phyloP scores from a whole-genome alignment of 2,797 vertebrate genomes.

The Lepilemur ruficaudatus region DNA sequence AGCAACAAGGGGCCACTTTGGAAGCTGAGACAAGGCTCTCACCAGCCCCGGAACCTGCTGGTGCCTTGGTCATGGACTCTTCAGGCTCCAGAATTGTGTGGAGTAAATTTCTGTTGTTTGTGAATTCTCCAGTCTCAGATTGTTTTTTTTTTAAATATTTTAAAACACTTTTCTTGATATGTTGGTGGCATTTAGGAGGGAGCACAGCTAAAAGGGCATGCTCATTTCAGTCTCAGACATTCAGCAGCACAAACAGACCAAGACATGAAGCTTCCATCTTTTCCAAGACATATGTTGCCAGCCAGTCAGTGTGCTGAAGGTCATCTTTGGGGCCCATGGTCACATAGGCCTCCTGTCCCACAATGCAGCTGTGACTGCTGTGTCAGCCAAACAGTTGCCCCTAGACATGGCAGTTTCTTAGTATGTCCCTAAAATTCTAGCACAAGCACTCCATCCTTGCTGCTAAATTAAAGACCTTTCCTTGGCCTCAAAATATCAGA shows the following conservation, averaged over 20 bases:
- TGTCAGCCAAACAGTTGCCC: neutral
- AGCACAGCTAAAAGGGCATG: neutral
- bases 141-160: neutral
- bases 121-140: neutral
- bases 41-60: neutral
- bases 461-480: neutral
- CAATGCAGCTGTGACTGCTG: neutral
- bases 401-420: neutral
- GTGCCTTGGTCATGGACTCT: neutral
- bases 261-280: neutral
- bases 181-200: neutral
- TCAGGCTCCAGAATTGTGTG: neutral
- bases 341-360: neutral
- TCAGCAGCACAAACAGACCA: neutral
- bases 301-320: neutral
- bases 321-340: neutral
- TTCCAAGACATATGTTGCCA: neutral
- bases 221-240: neutral
- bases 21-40: neutral
- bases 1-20: neutral
- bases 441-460: neutral
- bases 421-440: neutral
- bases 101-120: neutral
- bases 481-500: neutral
- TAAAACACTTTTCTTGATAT: neutral